These are phyloP conservation scores for Ornithorhynchus anatinus DNA, from an alignment of 2,113 vertebrate genomes.

Conservation along the genomic window DNA sequence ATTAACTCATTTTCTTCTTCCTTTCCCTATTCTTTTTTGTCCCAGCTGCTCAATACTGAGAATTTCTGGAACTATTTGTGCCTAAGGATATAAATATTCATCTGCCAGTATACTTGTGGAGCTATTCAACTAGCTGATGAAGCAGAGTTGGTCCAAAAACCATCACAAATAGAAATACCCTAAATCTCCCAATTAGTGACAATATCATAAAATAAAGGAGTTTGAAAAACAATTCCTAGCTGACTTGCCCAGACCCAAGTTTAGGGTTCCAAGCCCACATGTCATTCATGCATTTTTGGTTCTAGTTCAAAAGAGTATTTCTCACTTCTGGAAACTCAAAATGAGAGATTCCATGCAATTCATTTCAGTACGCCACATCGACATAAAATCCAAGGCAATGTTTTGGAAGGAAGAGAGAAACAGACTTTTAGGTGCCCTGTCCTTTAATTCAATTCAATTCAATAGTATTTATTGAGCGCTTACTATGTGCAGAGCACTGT, in stretches of 20 bases:
- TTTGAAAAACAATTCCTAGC: neutral
- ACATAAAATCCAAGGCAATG: neutral
- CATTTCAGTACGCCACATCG: neutral
- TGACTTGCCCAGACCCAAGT: neutral
- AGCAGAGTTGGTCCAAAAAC: rapidly evolving
- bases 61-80: neutral
- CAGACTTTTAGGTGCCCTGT: no score
- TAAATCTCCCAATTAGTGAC: rapidly evolving
- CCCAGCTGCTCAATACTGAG: no score
- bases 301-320: no score
- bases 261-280: rapidly evolving
- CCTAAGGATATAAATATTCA: no score
- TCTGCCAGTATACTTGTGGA: no score
- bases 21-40: no score
- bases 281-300: rapidly evolving
- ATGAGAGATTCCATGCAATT: no score
- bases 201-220: no score
- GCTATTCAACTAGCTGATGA: neutral
- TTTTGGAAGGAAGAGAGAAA: neutral
- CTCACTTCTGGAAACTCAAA: no score
- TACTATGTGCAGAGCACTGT: no score
- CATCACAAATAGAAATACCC: rapidly evolving
- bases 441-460: no score
- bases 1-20: neutral
- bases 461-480: neutral